These are phyloP conservation scores for Aleiodes sp. DNA, from an alignment of 1,140 invertebrate species.

Conservation along the genomic window DNA sequence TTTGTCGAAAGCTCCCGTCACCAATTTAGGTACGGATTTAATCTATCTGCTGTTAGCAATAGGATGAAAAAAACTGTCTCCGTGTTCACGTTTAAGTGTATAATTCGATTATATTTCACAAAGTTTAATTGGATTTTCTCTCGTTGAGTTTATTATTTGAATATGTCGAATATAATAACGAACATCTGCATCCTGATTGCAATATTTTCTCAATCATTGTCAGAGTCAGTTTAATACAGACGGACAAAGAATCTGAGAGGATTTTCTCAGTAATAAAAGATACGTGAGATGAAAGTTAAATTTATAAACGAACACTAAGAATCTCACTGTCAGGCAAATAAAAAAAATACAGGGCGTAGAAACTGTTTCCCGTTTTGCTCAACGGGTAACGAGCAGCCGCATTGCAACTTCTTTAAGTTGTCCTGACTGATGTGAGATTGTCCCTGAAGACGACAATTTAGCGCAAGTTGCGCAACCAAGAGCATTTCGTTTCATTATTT, in stretches of 20 bases:
- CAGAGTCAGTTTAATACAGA: too few relatives aligned
- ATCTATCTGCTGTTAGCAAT: neutral
- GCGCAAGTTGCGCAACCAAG: neutral
- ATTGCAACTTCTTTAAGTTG: constrained; percentile 27
- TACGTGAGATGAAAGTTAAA: neutral
- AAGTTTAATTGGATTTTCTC: too few relatives aligned
- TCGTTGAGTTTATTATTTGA: too few relatives aligned
- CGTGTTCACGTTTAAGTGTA: too few relatives aligned
- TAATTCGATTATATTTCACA: too few relatives aligned
- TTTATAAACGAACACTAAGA: neutral
- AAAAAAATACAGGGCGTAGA: constrained; percentile 1
- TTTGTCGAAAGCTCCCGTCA: neutral
- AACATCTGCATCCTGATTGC: too few relatives aligned
- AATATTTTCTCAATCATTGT: too few relatives aligned
- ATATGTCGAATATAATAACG: too few relatives aligned
- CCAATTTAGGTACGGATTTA: neutral
- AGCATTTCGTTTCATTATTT: constrained; percentile 22
- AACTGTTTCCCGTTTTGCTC: constrained; percentile 3
- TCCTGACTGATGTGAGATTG: constrained; percentile 32
- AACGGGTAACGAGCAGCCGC: constrained; percentile 8
- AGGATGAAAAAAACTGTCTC: too few relatives aligned
- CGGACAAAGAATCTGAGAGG: too few relatives aligned
- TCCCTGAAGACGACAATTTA: constrained; percentile 26
- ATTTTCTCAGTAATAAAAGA: neutral
- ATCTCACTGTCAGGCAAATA: neutral